Base-by-base conservation (phyloP, 2,888 invertebrate genomes). In the Argyresthia albistria region DNA sequence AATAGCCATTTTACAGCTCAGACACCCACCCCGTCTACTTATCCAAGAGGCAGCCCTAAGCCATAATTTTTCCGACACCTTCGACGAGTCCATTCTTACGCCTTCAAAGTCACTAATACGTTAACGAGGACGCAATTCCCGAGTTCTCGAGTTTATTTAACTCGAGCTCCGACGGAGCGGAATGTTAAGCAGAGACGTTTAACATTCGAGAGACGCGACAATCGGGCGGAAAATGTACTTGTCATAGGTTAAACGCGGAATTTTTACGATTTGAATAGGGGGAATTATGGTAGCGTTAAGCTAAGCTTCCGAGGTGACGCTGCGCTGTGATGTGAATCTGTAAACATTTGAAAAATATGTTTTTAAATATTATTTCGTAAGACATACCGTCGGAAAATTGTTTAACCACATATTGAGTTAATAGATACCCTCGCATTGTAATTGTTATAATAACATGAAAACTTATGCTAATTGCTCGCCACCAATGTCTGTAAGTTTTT, bases 141-240 rank as follows among this genome's bases (percentile, higher is more conserved):
- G 14, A 25, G 25, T 48, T 48, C 48, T 62, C 62, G 63, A 69
- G 67, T 73, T 74, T 70, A 70, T 66, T 69, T 64, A n/a, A 48
- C 11, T 37, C 37, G 15, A 56, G 50, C 51, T 54, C 53, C 8
- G 15, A 4, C 15, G 37, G 49, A 53, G 56, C 55, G 55, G 60
- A 53, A 61, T 59, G 60, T 57, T 57, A 46, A 46, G 46, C 46
- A 16, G 25, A 51, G 55, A 57, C 68, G 61, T 74, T 81, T 79
- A 73, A 67, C 71, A 83, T 81, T 79, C 78, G 70, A 64, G 59
- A 56, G 61, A 68, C 70, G 74, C 64, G 60, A 66, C 76, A 70
- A 79, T 80, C 76, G 75, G 69, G 67, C 69, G 75, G 76, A 77
- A 82, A 82, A 80, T 80, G 80, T 78, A 79, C 80, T 82, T 83